Evolutionary conservation across 2,888 invertebrate genomes (phyloP).

Genomic region (Chloroclysta siterata): DNA sequence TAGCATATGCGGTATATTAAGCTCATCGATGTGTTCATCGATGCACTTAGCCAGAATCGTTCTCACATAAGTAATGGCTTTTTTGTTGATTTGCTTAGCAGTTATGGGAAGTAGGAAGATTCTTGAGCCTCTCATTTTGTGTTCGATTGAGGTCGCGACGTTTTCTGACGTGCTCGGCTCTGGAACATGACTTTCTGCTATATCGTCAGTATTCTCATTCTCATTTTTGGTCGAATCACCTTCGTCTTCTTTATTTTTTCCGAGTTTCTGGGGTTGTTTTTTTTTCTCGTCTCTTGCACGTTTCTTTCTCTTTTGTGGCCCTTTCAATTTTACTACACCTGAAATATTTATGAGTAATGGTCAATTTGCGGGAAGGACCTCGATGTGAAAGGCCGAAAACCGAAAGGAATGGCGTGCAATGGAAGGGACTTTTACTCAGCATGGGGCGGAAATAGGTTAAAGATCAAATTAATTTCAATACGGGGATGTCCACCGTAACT

Average conservation of each 20-base stretch:
- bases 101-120: constrained; percentile 61
- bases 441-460: too few species aligned
- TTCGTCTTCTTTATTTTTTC: background rate
- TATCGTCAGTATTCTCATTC: constrained; percentile 19
- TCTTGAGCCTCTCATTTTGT: constrained; percentile 46
- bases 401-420: too few species aligned
- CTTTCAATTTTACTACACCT: constrained; percentile 33
- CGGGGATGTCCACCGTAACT: too few species aligned
- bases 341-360: background rate
- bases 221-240: constrained; percentile 11
- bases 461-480: too few species aligned
- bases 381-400: too few species aligned
- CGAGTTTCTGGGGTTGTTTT: constrained; percentile 3
- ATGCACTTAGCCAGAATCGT: constrained; percentile 53
- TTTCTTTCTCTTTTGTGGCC: constrained; percentile 28
- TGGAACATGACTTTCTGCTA: constrained; percentile 19
- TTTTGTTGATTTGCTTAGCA: constrained; percentile 46
- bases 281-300: constrained; percentile 15
- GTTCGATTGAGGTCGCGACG: constrained; percentile 44
- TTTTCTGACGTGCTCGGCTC: constrained; percentile 22
- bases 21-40: constrained; percentile 36
- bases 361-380: too few species aligned
- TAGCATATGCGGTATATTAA: constrained; percentile 22
- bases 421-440: too few species aligned
- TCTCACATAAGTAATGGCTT: constrained; percentile 42